phyloP scores from a whole-genome alignment of 2,797 vertebrate species.

The Lates japonicus region DNA sequence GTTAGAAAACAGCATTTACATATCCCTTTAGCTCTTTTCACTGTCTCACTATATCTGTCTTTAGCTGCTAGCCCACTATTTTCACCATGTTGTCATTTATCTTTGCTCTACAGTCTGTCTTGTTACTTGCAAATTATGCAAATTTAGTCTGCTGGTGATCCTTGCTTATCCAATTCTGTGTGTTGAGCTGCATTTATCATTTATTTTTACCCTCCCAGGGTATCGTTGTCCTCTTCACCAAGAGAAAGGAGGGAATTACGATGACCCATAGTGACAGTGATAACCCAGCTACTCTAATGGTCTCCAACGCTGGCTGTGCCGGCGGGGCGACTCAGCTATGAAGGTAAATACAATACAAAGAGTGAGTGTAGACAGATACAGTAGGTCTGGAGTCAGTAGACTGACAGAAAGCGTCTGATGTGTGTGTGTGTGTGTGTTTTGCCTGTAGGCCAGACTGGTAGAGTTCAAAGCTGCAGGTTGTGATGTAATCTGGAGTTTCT shows the following conservation, averaged over 20 bases:
- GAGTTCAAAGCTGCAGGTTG: conserved; percentile 89
- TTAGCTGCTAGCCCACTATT: no score
- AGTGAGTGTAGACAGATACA: neutral
- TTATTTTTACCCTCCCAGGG: conserved; percentile 83
- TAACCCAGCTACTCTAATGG: conserved; percentile 94
- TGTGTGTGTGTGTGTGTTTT: conserved; percentile 23
- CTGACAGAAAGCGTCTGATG: conserved; percentile 1
- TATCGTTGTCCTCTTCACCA: conserved; percentile 93
- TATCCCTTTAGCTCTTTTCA: no score
- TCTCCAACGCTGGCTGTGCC: conserved; percentile 95
- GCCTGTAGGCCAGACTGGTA: conserved; percentile 86
- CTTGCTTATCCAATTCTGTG: no score
- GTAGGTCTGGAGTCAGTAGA: accelerated
- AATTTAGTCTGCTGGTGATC: no score
- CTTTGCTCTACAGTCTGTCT: no score
- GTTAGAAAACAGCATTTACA: neutral
- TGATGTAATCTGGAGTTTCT: conserved; percentile 92
- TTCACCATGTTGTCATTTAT: no score
- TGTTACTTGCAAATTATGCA: no score
- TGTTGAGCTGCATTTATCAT: no score
- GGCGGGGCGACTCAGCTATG: conserved; percentile 96
- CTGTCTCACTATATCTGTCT: no score
- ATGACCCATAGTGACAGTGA: conserved; percentile 94
- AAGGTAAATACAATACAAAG: conserved; percentile 84
- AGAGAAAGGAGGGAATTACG: conserved; percentile 93